Evolutionary conservation across 2,113 vertebrate species (phyloP), one percentile per base, ranked within the genome.

Genomic region (Oostethus manadensis): DNA sequence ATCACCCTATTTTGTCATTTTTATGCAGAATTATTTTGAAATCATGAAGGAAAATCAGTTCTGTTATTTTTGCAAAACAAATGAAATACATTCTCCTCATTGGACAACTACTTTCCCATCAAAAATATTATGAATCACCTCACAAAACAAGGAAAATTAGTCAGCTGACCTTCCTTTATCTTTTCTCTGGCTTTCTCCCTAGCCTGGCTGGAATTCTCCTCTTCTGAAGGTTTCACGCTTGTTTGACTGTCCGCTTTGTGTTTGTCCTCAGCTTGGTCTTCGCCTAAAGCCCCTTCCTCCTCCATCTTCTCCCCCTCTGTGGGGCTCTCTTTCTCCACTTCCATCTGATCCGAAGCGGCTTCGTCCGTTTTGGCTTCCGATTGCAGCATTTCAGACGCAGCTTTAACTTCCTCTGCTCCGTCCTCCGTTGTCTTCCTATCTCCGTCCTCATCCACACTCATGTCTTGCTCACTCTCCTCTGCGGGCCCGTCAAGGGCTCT

Each of bases 141-240:
- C 13, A 42, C 10, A 42, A 11, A 42, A 42, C 13, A 10, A 42
- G 18, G 14, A 17, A 18, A 18, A 46, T 17, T 23, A 23, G 22
- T 51, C 6, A 53, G 35, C 82, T 74, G 87, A 99, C 96, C 96
- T 92, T 97, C 95, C 85, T 93, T 96, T 33, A 89, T 76, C 51
- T 84, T 90, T 71, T 97, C 95, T 38, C 55, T 70, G 64, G 89
- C 65, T 76, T 89, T 97, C 65, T 90, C 86, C 63, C 89, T 95
- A 70, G 82, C 93, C 66, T 80, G 92, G 51, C 70, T 70, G 1
- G 88, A 81, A 61, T 91, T 90, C 10, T 54, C 78, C 10, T 83
- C 76, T 56, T 94, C 94, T 51, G 68, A 42, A 3, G 59, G 82
- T 78, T 90, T 93, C 58, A 71, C 86, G 17, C 67, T 62, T 44